Evolutionary conservation across 2,797 vertebrate species (phyloP), one percentile per base, ranked within the genome.

Genomic region (Kryptolebias ocellatus): DNA sequence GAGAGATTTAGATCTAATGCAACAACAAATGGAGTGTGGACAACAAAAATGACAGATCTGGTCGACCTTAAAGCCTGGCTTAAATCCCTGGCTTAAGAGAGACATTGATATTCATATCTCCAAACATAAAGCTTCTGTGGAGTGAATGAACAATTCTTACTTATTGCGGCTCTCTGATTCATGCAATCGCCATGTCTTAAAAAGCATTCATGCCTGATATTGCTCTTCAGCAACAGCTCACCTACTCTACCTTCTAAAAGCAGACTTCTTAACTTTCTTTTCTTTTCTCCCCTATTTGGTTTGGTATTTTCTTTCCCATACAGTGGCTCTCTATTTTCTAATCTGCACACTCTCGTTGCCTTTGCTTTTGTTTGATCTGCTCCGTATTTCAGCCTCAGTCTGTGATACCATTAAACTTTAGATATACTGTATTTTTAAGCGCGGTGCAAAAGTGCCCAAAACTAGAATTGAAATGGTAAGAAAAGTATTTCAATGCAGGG

Each of bases 141-240:
- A 6, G 20, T 31, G 78, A 70, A 66, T 67, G 74, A 64, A 62
- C 27, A 44, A 64, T 71, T 72, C 53, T 64, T 57, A 72, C 79
- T 70, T 60, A 67, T 69, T 5, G 60, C n/a, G 71, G 44, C 3
- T 50, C 71, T 83, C 55, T 49, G 60, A 79, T 84, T 83, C 39
- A 2, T 67, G 50, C 59, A 60, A 60, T 56, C 50, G 50, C 10
- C 70, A 27, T 16, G 57, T 67, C 75, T 85, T 67, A 49, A 69
- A 70, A 83, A 50, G 61, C 74, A 80, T 52, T 63, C 85, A 83
- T 74, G 81, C 78, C 70, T 79, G 70, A 81, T 83, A 86, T 87
- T 87, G 56, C 53, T 72, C 51, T 28, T 69, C 29, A 53, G 52
- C 60, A 74, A 53, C 62, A 61, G 15, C 72, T 31, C 15, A 11